Evolutionary conservation across 2,888 invertebrate genomes (phyloP).

Genomic region (Metellina segmentata): DNA sequence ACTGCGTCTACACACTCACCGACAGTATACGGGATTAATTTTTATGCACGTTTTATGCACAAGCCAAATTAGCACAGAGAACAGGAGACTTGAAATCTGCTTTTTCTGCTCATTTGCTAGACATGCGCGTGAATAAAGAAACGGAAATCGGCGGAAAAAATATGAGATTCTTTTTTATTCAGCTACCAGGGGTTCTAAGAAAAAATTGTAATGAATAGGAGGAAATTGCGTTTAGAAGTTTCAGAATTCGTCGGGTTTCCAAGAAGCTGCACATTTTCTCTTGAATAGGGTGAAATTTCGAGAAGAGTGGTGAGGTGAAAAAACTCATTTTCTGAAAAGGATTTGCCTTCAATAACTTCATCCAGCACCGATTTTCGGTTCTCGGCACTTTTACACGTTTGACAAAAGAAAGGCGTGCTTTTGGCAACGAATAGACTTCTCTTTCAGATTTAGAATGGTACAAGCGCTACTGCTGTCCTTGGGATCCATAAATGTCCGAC

Average conservation of each 20-base stretch:
- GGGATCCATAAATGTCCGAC: too few relatives aligned
- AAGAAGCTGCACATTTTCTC: neutral
- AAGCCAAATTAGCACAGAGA: too few relatives aligned
- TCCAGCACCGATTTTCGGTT: neutral
- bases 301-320: neutral
- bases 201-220: neutral
- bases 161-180: too few relatives aligned
- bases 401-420: neutral
- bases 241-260: neutral
- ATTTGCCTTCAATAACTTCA: neutral
- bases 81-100: too few relatives aligned
- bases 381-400: neutral
- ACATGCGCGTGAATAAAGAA: too few relatives aligned
- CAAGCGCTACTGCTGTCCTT: neutral
- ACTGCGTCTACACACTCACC: too few relatives aligned
- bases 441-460: neutral
- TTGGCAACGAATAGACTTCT: neutral
- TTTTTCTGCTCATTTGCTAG: too few relatives aligned
- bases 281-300: neutral
- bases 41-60: too few relatives aligned
- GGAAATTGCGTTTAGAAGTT: neutral
- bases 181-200: neutral
- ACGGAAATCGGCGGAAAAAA: too few relatives aligned
- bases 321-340: slow-evolving; percentile 7
- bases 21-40: too few relatives aligned